Evolutionary conservation across 2,113 vertebrate species (phyloP), one percentile per base, ranked within the genome.

Genomic region (Haemorhous mexicanus): DNA sequence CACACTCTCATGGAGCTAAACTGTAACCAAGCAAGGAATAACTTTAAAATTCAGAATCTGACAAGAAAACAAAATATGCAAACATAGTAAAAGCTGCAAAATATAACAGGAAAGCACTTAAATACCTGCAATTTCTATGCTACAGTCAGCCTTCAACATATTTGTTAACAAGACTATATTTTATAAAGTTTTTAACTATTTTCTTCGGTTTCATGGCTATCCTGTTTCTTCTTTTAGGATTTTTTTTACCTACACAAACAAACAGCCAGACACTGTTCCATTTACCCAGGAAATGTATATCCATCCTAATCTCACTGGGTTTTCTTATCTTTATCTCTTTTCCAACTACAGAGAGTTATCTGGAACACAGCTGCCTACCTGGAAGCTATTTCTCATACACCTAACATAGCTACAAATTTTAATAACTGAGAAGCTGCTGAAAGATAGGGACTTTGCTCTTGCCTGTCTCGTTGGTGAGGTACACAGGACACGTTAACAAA

Each of bases 331-430:
- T 67, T 55, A 75, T 69, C 82, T 61, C 58, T 84, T 80, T 83
- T 74, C 70, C 35, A 87, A 1, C 50, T 77, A 86, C 70, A 88
- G 43, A 85, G 55, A 59, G 18, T 33, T 80, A 66, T 86, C 76
- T 84, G 83, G 79, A 92, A 70, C 47, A 80, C 83, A 96, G 79
- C 68, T 92, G 88, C 76, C 79, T 93, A 96, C 62, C 79, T 94
- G 59, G 61, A 89, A 93, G 84, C 63, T 90, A 68, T 87, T 89
- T 85, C 37, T 87, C 30, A 93, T 64, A 62, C 1, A 84, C 44
- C n/a, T 77, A 93, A 70, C 33, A 70, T 4, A 67, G 55, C 16
- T 56, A 76, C n/a, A 87, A 91, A 95, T 74, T 75, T 85, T 88
- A 94, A 67, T 90, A 93, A 80, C 63, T 70, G 82, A 82, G 55